Base-by-base conservation (phyloP, 30 jellyfish, hydroid and myxozoan species). In the Chironex yamaguchii region DNA sequence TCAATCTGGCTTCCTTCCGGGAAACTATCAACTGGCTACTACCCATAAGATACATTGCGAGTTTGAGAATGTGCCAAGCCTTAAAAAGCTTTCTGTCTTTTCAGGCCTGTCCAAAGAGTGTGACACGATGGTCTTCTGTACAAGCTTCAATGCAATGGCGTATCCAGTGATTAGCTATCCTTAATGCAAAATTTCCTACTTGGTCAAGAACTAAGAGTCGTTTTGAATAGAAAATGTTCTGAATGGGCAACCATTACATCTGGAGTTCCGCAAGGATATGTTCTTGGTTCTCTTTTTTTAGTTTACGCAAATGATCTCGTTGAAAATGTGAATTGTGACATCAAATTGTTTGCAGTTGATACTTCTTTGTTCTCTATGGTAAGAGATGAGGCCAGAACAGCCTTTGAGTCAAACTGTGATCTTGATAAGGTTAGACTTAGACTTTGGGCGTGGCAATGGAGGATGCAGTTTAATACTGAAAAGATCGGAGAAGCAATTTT, bases 1-100 rank as follows among this genome's bases (percentile, higher is more conserved):
- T 79, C 62, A 79, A 79, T 79, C 83, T 34, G 90, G 90, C 58
- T 63, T 62, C 66, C 80, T 29, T 58, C 89, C 90, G 49, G 33
- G 87, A 24, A 76, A 52, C 62, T 79, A 76, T 65, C 32, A 52
- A 52, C 79, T 76, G 54, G 79, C 62, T 9, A 76, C 62, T 26
- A 53, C 90, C 48, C 72, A 79, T 21, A 63, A 34, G 36, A 79
- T 79, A 21, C 66, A 79, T 79, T 34, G 48, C 3, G 83, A 82
- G 42, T 79, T 79, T 63, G 83, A 79, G 63, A 82, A 79, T 27
- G 49, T 51, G 36, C 82, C 58, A 13, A 64, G 90, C 62, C 63
- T 35, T 34, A 82, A 36, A 62, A 79, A 72, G 48, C 73, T 82
- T 79, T 82, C 84, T 74, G 66, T 62, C 65, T 79, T 78, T 68